phyloP scores from a whole-genome alignment of 2,888 invertebrate species.

The Muscina levida region DNA sequence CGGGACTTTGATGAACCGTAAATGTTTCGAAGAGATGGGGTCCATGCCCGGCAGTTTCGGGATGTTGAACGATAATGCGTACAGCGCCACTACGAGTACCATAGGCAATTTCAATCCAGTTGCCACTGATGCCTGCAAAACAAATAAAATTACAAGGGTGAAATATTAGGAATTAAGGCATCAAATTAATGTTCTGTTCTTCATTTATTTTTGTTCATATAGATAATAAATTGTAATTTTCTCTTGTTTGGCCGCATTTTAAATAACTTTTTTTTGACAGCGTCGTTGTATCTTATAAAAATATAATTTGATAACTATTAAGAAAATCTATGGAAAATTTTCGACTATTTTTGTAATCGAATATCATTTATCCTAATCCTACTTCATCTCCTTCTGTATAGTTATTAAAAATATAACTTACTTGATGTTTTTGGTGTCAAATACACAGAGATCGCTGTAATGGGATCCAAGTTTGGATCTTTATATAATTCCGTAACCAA shows the following conservation, averaged over 20 bases:
- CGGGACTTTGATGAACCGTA: conserved; percentile 97
- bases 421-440: conserved; percentile 99
- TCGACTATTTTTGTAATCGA: too few species aligned
- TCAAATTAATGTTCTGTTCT: not conserved
- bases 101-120: conserved; percentile 99
- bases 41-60: conserved; percentile 98
- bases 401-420: conserved; percentile 85
- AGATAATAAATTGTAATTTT: too few species aligned
- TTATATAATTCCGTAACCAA: conserved; percentile 97
- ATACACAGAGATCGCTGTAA: conserved; percentile 98
- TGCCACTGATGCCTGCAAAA: conserved; percentile 92
- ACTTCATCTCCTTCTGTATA: too few species aligned
- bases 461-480: conserved; percentile 96
- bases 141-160: not conserved
- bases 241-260: too few species aligned
- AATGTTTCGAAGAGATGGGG: conserved; percentile 99
- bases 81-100: conserved; percentile 98
- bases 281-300: too few species aligned
- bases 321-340: too few species aligned
- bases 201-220: too few species aligned
- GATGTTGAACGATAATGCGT: conserved; percentile 98
- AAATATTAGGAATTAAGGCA: not conserved
- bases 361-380: too few species aligned
- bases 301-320: too few species aligned
- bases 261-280: not conserved